phyloP scores from a whole-genome alignment of 2,113 vertebrate species.

The Aphyosemion australe region DNA sequence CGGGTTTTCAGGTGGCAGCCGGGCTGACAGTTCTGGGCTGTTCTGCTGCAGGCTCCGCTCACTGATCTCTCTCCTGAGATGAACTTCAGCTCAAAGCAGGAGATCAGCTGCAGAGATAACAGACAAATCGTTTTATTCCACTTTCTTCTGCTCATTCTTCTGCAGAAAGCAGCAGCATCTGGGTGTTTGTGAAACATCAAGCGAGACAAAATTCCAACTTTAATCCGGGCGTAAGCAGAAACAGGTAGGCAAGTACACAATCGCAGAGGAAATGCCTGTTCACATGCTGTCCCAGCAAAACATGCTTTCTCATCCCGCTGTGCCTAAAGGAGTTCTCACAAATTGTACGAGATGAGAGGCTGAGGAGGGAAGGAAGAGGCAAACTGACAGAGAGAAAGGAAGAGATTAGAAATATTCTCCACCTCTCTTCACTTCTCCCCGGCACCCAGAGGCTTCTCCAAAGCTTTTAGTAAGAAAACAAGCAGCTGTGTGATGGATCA shows the following conservation, averaged over 20 bases:
- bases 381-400: constrained; percentile 43
- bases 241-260: constrained; percentile 31
- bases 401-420: constrained; percentile 55
- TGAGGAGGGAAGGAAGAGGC: constrained; percentile 22
- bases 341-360: constrained; percentile 69
- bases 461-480: constrained; percentile 75
- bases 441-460: constrained; percentile 68
- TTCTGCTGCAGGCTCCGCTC: constrained; percentile 36
- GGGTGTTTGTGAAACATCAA: constrained; percentile 22
- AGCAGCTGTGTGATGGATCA: constrained; percentile 66
- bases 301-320: constrained; percentile 48
- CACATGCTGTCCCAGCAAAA: constrained; percentile 39
- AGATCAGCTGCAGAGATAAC: constrained; percentile 34
- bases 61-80: constrained; percentile 48
- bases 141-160: constrained; percentile 30
- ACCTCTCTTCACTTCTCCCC: constrained; percentile 51
- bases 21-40: constrained; percentile 21
- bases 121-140: constrained; percentile 32
- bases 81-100: constrained; percentile 20
- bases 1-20: constrained; percentile 37
- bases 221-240: constrained; percentile 31
- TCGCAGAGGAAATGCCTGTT: constrained; percentile 44
- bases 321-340: constrained; percentile 62
- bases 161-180: constrained; percentile 24
- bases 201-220: constrained; percentile 50